Conservation (phyloP, 2,113 vertebrate genomes). For the Benitochromis conjunctus region DNA sequence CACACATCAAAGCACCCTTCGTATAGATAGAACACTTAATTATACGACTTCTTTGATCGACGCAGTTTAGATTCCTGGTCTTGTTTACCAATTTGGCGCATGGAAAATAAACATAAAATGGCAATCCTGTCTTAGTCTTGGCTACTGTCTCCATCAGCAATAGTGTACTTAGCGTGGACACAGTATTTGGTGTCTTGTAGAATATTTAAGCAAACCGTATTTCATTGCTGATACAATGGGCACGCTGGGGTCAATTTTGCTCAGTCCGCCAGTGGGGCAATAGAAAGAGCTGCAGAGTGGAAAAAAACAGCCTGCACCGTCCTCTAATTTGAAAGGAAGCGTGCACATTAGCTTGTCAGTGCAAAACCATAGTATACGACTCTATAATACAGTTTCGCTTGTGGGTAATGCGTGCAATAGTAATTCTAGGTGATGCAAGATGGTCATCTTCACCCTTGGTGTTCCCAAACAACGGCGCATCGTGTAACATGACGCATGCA, state of each 20-base stretch:
- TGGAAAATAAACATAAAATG: conserved; percentile 10
- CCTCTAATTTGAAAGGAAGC: not conserved
- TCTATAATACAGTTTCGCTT: not conserved
- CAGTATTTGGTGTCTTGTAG: not conserved
- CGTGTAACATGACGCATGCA: conserved; percentile 52
- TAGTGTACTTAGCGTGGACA: not conserved
- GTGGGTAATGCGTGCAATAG: not conserved
- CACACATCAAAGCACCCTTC: not conserved
- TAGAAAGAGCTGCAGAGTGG: not conserved
- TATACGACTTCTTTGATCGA: not conserved
- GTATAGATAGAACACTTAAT: not conserved
- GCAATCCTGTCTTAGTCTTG: not conserved
- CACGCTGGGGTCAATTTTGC: not conserved
- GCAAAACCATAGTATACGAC: not conserved
- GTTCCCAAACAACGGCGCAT: conserved; percentile 5
- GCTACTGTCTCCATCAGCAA: conserved; percentile 1
- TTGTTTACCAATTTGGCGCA: conserved; percentile 30
- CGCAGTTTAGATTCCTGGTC: not conserved
- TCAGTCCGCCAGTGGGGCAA: not conserved
- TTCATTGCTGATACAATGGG: not conserved
- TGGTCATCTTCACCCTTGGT: conserved; percentile 12
- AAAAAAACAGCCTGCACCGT: not conserved
- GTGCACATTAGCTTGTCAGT: not conserved
- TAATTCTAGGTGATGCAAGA: conserved; percentile 34
- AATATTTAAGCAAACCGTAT: not conserved